Base-by-base conservation (phyloP, 2,113 vertebrate genomes). In the Typhlomys cinereus region DNA sequence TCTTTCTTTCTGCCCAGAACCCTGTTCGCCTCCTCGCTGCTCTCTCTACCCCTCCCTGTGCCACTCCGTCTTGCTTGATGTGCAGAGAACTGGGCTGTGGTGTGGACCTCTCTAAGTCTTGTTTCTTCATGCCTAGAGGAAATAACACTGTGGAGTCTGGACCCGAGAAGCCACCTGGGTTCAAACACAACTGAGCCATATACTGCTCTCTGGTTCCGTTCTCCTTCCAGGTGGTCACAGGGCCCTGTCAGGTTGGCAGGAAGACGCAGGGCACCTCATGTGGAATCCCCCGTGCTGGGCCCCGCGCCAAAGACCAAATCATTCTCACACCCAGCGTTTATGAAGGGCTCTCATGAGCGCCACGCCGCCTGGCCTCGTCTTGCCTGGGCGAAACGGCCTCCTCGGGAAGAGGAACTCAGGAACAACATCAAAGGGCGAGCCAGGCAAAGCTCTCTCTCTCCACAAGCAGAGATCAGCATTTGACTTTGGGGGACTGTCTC, bases 211-310 rank as follows among this genome's bases (percentile, higher is more conserved):
- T 3, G 85, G 62, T 36, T 18, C 8, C 7, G 0, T 17, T 25
- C 29, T n/a, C 36, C 78, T n/a, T 4, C 1, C 0, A 0, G n/a
- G n/a, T 20, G 34, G n/a, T n/a, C 73, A 9, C 0, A 34, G 57
- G 36, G 44, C 57, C 85, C 17, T 23, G 41, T 23, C 15, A 52
- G 59, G 27, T 3, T 54, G 8, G 4, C 48, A 1, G 73, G 81
- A 62, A 4, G 31, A 59, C 9, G 52, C 11, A 0, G 29, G 57
- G 20, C 1, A 18, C 39, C 0, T 0, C 39, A 4, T 3, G 0
- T 59, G 31, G 69, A 64, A 25, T 25, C 6, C 71, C 66, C 44
- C 9, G 31, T 21, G 2, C 10, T 31, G 11, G 50, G n/a, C 44
- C 11, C 3, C n/a, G 50, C 7, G 12, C n/a, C 50, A 17, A 59